Conservation (phyloP, 2,888 invertebrate genomes). For the Andrena minutula region DNA sequence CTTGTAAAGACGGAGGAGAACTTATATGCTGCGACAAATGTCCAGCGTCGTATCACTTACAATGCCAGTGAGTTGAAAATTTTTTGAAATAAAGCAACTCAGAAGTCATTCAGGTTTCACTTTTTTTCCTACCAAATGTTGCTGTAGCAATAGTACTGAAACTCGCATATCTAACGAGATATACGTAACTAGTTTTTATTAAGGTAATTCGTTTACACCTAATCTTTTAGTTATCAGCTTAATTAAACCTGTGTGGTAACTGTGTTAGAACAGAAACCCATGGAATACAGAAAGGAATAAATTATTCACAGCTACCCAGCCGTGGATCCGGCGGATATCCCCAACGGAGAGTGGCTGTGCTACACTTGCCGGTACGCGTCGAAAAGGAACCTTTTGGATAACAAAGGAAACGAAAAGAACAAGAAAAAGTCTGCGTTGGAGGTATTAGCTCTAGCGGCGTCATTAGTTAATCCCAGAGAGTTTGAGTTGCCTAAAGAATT, state of each 20-base stretch:
- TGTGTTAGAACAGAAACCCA: not conserved
- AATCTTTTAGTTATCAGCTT: not conserved
- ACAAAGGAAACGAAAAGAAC: constrained; percentile 66
- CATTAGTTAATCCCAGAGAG: constrained; percentile 94
- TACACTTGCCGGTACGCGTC: constrained; percentile 90
- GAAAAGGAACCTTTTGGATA: constrained; percentile 77
- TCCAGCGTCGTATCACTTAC: constrained; percentile 97
- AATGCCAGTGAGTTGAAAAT: constrained; percentile 92
- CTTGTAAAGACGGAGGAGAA: constrained; percentile 97
- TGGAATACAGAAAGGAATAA: constrained; percentile 4
- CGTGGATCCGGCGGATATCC: constrained; percentile 94
- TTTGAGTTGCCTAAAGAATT: constrained; percentile 95
- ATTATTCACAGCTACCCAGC: constrained; percentile 93
- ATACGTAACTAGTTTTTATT: not conserved
- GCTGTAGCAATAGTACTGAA: not conserved
- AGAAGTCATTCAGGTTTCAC: not conserved
- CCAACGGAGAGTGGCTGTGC: constrained; percentile 96
- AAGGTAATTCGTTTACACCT: not conserved
- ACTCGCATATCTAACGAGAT: not conserved
- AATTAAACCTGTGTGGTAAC: not conserved
- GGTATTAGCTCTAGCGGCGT: constrained; percentile 92
- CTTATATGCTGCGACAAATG: constrained; percentile 98
- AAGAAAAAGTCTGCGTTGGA: constrained; percentile 88
- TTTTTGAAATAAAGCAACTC: constrained; percentile 1
- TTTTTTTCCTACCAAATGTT: constrained; percentile 6